Base-by-base conservation (phyloP, 1,140 invertebrate genomes). In the Cryptotermes secundus region DNA sequence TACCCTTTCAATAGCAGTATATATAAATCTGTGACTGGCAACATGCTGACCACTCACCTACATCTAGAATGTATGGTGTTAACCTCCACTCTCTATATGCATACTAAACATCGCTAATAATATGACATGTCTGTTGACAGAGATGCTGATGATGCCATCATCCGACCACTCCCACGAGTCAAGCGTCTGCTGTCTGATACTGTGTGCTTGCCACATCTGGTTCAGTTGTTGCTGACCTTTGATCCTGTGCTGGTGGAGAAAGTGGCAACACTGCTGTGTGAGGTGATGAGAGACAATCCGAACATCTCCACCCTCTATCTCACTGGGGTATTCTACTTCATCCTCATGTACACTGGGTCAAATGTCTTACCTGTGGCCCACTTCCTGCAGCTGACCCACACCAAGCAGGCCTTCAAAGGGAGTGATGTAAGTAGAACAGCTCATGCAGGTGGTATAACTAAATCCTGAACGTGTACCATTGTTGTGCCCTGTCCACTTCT, bases 341-440 rank as follows among this genome's bases (percentile, higher is more conserved):
- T 99, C 90, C 93, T 99, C 79, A 98, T 99, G 96, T 99, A 99
- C 89, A 99, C 97, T 19, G 99, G 99, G 16, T 99, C 98, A 9
- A 99, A 99, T 89, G 94, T 99, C 38, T 90, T 99, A 80, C 98
- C 99, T 1, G 95, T 99, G 84, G 98, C 98, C 0, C 93, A 94
- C 86, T 98, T 99, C 89, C 92, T 99, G 34, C 95, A 99, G 88
- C 91, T 99, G 82, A 98, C 98, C 24, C 99, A 99, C 89, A 95
- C 96, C 88, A 97, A 97, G 88, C 99, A 96, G 90, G 97, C 97
- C 0, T 99, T 99, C 88, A 93, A 96, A 87, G 94, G 94, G 80
- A 96, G 98, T 87, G 97, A 99, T 91, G 96, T 96, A 89, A 91
- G 91, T 89, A 86, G 6, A 81, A 83, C 34, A 31, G 59, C 16